Conservation (phyloP, 2,888 invertebrate genomes). For the Rhamnusium bicolor region DNA sequence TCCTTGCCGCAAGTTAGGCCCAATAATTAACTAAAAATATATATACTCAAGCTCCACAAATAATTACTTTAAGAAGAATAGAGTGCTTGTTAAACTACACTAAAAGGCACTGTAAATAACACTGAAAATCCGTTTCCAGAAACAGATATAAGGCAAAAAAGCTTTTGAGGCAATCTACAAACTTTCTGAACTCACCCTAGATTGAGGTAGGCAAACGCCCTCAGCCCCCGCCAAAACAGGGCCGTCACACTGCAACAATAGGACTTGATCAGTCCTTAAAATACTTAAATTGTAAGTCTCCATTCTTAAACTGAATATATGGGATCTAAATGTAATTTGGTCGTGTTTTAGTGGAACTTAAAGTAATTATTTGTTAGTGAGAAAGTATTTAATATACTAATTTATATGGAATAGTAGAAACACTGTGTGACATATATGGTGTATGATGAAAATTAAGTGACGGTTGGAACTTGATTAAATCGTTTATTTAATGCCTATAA, state of each 20-base stretch:
- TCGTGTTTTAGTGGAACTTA: slow-evolving; percentile 25
- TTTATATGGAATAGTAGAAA: not conserved
- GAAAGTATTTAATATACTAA: not conserved
- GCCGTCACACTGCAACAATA: slow-evolving; percentile 69
- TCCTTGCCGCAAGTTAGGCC: not conserved
- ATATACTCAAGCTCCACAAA: slow-evolving; percentile 21
- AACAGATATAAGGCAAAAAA: slow-evolving; percentile 30
- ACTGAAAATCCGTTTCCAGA: slow-evolving; percentile 30
- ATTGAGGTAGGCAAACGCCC: slow-evolving; percentile 69
- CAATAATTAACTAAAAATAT: slow-evolving; percentile 23
- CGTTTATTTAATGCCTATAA: too few species aligned
- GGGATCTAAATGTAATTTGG: slow-evolving; percentile 12
- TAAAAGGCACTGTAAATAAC: slow-evolving; percentile 24
- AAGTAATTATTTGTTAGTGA: slow-evolving; percentile 21
- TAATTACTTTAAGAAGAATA: slow-evolving; percentile 6
- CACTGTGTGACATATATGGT: not conserved
- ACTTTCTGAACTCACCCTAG: slow-evolving; percentile 66
- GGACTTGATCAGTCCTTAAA: slow-evolving; percentile 44
- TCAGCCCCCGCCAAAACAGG: slow-evolving; percentile 68
- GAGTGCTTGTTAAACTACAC: slow-evolving; percentile 16
- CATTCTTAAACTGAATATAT: not conserved
- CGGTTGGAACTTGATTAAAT: too few species aligned
- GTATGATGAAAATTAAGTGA: not conserved
- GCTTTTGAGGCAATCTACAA: slow-evolving; percentile 44
- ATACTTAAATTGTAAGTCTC: not conserved